Conservation (phyloP, 2,113 vertebrate species). For the Cynopterus brachyotis region DNA sequence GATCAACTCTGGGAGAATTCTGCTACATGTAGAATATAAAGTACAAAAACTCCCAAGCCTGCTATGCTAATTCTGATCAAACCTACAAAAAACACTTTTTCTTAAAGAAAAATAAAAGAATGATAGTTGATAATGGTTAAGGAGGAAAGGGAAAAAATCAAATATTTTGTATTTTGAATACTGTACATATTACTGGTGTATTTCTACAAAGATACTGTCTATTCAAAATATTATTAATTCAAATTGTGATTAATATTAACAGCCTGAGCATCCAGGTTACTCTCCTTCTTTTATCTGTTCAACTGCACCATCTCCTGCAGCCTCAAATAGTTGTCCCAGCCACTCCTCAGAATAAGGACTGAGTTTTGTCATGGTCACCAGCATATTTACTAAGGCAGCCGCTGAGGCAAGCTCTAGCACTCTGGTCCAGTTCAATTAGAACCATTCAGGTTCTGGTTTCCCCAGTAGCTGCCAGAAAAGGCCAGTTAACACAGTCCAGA, state of each 20-base stretch:
- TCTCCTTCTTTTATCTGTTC: not conserved
- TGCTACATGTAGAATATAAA: not conserved
- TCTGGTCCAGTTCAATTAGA: not conserved
- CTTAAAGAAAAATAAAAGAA: not conserved
- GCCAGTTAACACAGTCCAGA: not conserved
- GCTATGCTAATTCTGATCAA: not conserved
- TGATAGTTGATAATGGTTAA: not conserved
- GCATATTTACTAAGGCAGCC: not conserved
- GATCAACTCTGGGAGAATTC: not conserved
- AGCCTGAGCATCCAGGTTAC: not conserved
- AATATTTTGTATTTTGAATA: not conserved
- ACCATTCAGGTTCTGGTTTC: not conserved
- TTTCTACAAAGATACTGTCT: not conserved
- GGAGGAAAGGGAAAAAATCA: not conserved
- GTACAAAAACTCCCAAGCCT: not conserved
- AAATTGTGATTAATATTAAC: not conserved
- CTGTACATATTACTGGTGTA: not conserved
- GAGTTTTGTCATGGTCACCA: not conserved
- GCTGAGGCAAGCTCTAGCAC: too few relatives aligned
- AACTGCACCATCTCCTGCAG: accelerated
- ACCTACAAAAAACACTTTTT: not conserved
- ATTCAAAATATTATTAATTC: not conserved
- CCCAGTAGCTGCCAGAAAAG: not conserved
- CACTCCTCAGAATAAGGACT: not conserved
- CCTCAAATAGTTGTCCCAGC: not conserved